Base-by-base conservation (phyloP, 2,888 invertebrate species). In the Dasypolia templi region DNA sequence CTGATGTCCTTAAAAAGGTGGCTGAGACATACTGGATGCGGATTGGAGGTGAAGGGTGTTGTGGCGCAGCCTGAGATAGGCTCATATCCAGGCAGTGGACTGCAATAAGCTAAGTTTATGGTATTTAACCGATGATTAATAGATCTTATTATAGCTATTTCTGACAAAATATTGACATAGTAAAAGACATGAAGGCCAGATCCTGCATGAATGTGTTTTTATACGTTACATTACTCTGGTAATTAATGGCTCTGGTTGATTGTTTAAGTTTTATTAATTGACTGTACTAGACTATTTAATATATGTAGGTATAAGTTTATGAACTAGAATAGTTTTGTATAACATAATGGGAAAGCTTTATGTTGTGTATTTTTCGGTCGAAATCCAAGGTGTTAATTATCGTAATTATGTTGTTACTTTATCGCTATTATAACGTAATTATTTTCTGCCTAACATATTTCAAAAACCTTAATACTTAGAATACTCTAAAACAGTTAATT, bases 341-440 rank as follows among this genome's bases (percentile, higher is more conserved):
- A 22, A 55, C 3, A 19, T 3, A 46, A 4, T 35, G 12, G 12
- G 0, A 17, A n/a, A 39, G 19, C 5, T 19, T 42, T 29, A 7
- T 22, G 17, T 19, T 49, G 6, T 0, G 0, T 1, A 35, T 42
- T 49, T 12, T 44, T n/a, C 3, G 0, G 0, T 5, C 2, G 11
- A 42, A 14, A 6, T n/a, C 2, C 5, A 32, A 42, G 0, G 14
- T 35, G 22, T 19, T 29, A 58, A 76, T 76, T 58, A 14, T 0
- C 22, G n/a, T 35, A 12, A 51, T 39, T 44, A 14, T 19, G 2
- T n/a, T n/a, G n/a, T n/a, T n/a, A n/a, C 0, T 39, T 5, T 32
- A 35, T 29, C 1, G 2, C 22, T 17, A 39, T 29, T 44, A 51
- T n/a, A 42, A 17, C 9, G 0, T 35, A 1, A 35, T 22, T 44